Conservation (phyloP, 2,113 vertebrate genomes). For the Charadrius vociferus region DNA sequence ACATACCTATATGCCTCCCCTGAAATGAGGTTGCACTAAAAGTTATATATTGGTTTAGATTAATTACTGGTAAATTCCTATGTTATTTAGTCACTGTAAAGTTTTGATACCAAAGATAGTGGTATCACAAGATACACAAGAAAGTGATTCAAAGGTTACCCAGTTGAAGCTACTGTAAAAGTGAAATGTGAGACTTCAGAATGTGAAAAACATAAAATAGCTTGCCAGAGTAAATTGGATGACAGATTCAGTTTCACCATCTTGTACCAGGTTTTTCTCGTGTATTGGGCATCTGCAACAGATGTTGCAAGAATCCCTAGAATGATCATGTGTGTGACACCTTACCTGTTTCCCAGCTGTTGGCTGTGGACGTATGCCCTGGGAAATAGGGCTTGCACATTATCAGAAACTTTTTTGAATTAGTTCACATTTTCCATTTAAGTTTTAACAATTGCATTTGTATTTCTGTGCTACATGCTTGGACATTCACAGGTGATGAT, state of each 20-base stretch:
- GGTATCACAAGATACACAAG: too few species aligned
- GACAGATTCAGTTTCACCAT: neutral
- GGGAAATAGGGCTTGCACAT: neutral
- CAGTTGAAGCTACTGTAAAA: neutral
- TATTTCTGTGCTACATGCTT: neutral
- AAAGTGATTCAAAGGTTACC: neutral
- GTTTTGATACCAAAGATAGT: neutral
- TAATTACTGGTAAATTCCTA: neutral
- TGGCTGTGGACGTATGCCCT: neutral
- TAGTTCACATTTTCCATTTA: neutral
- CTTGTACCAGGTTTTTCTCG: neutral
- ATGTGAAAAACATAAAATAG: neutral
- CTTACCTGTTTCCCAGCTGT: neutral
- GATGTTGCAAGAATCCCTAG: neutral
- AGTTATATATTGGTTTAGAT: neutral
- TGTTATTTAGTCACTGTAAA: neutral
- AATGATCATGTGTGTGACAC: neutral
- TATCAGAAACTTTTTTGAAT: neutral
- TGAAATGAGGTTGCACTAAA: neutral
- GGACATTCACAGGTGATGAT: neutral
- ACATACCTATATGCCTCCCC: neutral
- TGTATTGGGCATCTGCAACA: neutral
- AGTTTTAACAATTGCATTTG: neutral
- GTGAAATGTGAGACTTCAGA: neutral
- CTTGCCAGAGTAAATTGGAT: neutral